Percentiles rank a stretch among this genome's conserved stretches.
These are phyloP conservation scores for Erpetoichthys calabaricus DNA, from an alignment of 2,797 vertebrate genomes.

Conservation along the genomic window DNA sequence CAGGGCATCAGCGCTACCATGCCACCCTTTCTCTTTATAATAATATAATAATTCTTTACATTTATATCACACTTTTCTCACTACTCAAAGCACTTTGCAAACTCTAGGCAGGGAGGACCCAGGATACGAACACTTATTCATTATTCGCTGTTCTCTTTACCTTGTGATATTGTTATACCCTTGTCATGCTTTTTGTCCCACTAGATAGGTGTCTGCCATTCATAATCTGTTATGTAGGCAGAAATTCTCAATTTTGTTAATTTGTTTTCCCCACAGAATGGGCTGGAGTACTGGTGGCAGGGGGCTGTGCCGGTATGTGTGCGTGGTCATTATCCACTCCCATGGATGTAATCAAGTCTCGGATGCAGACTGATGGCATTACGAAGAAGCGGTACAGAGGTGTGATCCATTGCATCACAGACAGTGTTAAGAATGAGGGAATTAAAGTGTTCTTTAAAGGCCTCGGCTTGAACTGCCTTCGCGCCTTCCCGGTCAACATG, in stretches of 20 bases:
- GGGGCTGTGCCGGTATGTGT: conserved; percentile 63
- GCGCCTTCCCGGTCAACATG: conserved; percentile 83
- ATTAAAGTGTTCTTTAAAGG: conserved; percentile 67
- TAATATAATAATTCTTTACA: too few relatives aligned
- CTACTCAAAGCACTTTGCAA: too few relatives aligned
- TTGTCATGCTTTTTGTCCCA: neutral
- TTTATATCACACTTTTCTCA: too few relatives aligned
- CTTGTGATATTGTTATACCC: too few relatives aligned
- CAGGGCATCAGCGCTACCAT: too few relatives aligned
- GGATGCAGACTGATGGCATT: conserved; percentile 65
- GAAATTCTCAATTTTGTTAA: neutral
- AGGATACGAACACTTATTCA: too few relatives aligned
- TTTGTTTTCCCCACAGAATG: conserved; percentile 41
- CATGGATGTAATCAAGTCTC: conserved; percentile 85
- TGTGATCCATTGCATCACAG: conserved; percentile 58
- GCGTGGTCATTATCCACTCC: conserved; percentile 74
- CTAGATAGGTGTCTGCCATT: neutral
- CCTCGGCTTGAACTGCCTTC: conserved; percentile 69
- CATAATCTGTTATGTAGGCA: too few relatives aligned
- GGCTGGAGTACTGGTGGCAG: conserved; percentile 59
- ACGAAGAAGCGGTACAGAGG: conserved; percentile 56
- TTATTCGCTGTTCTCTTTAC: too few relatives aligned
- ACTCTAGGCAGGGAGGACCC: too few relatives aligned
- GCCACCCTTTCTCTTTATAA: too few relatives aligned
- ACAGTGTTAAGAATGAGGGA: conserved; percentile 62